phyloP scores from a whole-genome alignment of 1,140 invertebrate species.

The Drosophila sechellia region DNA sequence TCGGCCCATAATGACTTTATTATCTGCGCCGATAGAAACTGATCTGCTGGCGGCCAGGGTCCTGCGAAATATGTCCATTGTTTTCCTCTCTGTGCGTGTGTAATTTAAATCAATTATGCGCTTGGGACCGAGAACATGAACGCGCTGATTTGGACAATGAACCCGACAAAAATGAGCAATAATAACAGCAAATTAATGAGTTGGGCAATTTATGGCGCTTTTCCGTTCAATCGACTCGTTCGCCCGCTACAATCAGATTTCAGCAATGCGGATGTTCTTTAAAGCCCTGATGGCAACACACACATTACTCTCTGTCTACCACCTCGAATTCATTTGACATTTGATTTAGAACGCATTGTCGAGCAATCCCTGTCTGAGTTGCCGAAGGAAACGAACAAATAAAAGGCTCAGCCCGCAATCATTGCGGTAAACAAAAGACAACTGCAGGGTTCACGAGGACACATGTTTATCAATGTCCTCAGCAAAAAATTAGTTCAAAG shows the following conservation, averaged over 20 bases:
- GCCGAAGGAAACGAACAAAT: constrained; percentile 27
- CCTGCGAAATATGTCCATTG: constrained; percentile 45
- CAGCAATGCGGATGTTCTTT: constrained; percentile 3
- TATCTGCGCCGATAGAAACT: constrained; percentile 57
- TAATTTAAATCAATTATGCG: constrained; percentile 75
- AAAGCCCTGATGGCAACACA: not conserved
- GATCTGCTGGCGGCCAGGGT: constrained; percentile 16
- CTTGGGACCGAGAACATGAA: constrained; percentile 41
- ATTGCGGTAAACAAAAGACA: constrained; percentile 48
- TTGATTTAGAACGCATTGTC: constrained; percentile 56
- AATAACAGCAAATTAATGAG: constrained; percentile 42
- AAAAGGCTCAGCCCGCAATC: constrained; percentile 47
- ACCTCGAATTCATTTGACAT: constrained; percentile 42
- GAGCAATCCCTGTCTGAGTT: constrained; percentile 24
- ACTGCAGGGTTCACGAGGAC: constrained; percentile 48
- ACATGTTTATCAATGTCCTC: constrained; percentile 59
- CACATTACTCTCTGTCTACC: not conserved
- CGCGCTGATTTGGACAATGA: constrained; percentile 16
- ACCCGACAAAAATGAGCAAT: constrained; percentile 27
- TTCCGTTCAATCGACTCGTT: constrained; percentile 12
- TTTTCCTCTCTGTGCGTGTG: constrained; percentile 34
- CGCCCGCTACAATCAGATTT: constrained; percentile 10
- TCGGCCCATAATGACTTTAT: constrained; percentile 55
- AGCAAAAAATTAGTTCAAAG: constrained; percentile 24
- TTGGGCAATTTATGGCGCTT: constrained; percentile 28